Conservation (phyloP, 2,888 invertebrate species). For the Dicranocentrus wangi region DNA sequence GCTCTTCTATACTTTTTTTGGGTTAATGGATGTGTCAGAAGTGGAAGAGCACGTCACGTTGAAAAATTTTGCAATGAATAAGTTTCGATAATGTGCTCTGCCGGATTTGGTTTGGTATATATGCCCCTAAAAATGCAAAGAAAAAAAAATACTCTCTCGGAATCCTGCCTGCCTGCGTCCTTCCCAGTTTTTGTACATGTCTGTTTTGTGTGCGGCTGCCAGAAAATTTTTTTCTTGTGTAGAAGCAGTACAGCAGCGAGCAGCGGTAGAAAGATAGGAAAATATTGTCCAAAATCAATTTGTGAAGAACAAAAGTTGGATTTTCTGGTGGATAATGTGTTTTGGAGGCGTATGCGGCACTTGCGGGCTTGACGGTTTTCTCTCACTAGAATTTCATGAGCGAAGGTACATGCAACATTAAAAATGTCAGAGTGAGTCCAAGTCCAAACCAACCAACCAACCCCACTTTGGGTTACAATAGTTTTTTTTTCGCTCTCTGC, state of each 20-base stretch:
- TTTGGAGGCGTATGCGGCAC: neutral
- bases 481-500: too few relatives aligned
- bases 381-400: too few relatives aligned
- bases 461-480: too few relatives aligned
- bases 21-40: constrained; percentile 63
- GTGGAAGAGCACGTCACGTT: constrained; percentile 39
- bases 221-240: constrained; percentile 16
- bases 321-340: neutral
- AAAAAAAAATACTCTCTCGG: constrained; percentile 8
- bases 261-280: constrained; percentile 13
- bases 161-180: neutral
- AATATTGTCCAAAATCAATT: constrained; percentile 60
- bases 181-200: neutral
- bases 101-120: constrained; percentile 5
- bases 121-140: neutral
- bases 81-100: constrained; percentile 47
- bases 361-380: neutral
- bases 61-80: constrained; percentile 41
- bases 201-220: constrained; percentile 2
- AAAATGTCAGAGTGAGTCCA: neutral
- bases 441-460: too few relatives aligned
- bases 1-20: neutral
- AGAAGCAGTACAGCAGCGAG: neutral
- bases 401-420: constrained; percentile 16
- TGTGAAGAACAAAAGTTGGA: constrained; percentile 50